Evolutionary conservation across 1,140 invertebrate species (phyloP).

Genomic region (Pseudomyrmex concolor): DNA sequence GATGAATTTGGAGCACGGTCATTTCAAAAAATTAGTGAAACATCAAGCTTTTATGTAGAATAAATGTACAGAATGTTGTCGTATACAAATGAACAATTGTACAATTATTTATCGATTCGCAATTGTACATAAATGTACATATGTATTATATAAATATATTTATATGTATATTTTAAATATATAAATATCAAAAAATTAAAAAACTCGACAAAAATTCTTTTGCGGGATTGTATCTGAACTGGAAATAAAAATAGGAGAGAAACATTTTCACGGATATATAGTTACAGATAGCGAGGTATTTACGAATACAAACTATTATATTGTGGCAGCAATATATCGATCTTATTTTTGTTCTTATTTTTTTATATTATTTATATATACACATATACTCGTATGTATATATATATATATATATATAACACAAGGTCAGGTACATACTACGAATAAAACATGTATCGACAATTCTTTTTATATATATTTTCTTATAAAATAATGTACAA

Average conservation of each 20-base stretch:
- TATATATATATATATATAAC: no score
- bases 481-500: conserved; percentile 83
- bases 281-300: no score
- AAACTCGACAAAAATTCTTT: conserved; percentile 6
- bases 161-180: conserved; percentile 43
- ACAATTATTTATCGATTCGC: neutral
- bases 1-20: conserved; percentile 85
- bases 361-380: no score
- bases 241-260: conserved; percentile 9
- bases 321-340: no score
- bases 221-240: neutral
- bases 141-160: conserved; percentile 51
- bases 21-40: conserved; percentile 88
- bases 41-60: conserved; percentile 87
- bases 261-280: neutral
- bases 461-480: conserved; percentile 81
- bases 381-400: no score
- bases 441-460: conserved; percentile 66
- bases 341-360: no score
- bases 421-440: conserved; percentile 48
- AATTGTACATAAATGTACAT: neutral
- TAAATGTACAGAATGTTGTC: neutral
- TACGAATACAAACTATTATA: no score
- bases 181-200: conserved; percentile 31
- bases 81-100: neutral